Conservation (phyloP, 1,140 invertebrate genomes). For the Ctenoplectra terminalis region DNA sequence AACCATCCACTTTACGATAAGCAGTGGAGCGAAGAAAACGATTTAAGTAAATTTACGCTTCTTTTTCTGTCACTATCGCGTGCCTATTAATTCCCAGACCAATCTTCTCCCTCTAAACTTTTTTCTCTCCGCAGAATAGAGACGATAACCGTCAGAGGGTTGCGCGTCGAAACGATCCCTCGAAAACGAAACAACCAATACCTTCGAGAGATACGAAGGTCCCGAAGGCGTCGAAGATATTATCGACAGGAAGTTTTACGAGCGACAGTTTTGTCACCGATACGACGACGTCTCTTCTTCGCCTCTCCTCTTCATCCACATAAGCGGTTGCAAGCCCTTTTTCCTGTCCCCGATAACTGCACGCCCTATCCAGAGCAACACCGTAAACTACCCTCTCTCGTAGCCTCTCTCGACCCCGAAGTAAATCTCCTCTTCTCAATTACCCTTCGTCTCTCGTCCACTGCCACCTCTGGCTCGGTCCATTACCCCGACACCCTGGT, state of each 20-base stretch:
- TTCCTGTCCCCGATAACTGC: constrained; percentile 59
- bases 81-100: not conserved
- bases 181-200: constrained; percentile 17
- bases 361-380: constrained; percentile 60
- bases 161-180: not conserved
- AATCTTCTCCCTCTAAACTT: not conserved
- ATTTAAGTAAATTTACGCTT: constrained; percentile 16
- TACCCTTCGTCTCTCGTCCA: constrained; percentile 74
- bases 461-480: constrained; percentile 61
- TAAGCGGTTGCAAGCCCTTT: constrained; percentile 30
- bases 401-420: constrained; percentile 66
- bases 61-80: not conserved
- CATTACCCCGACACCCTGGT: constrained; percentile 61
- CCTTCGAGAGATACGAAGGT: not conserved
- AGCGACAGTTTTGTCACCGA: constrained; percentile 64
- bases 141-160: constrained; percentile 12
- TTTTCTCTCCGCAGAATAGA: not conserved
- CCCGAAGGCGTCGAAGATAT: constrained; percentile 40
- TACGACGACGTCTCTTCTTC: constrained; percentile 24
- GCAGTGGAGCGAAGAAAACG: not conserved
- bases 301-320: constrained; percentile 13
- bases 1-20: not conserved
- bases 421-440: constrained; percentile 83
- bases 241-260: constrained; percentile 65
- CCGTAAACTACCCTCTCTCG: constrained; percentile 68